A percentile compares a stretch with the other conserved stretches of the same genome.
phyloP scores from a whole-genome alignment of 2,797 vertebrate genomes.

The Pipistrellus pipistrellus region DNA sequence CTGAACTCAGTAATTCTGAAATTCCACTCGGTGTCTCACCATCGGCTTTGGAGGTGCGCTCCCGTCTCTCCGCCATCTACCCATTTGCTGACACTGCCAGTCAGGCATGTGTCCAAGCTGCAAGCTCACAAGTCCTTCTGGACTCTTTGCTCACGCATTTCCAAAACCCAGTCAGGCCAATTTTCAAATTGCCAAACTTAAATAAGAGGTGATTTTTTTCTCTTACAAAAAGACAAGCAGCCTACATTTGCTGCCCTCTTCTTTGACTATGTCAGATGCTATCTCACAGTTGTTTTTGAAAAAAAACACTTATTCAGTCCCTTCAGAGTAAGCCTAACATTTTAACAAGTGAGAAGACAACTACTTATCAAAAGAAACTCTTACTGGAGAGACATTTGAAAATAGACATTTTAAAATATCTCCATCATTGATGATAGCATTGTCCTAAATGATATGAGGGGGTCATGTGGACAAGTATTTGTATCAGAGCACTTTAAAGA shows the following conservation, averaged over 20 bases:
- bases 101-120: not conserved
- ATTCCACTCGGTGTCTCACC: not conserved
- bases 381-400: conserved; percentile 36
- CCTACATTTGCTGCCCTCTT: not conserved
- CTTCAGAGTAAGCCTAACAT: conserved; percentile 60
- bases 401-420: conserved; percentile 39
- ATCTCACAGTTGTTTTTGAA: conserved; percentile 10
- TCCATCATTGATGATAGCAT: not conserved
- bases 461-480: not conserved
- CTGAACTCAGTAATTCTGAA: not conserved
- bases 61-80: not conserved
- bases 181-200: conserved; percentile 10
- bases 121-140: not conserved
- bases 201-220: conserved; percentile 15
- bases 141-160: not conserved
- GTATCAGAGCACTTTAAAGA: conserved; percentile 56
- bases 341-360: conserved; percentile 46
- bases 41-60: not conserved
- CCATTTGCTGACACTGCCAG: not conserved
- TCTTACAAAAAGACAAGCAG: conserved; percentile 39
- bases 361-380: conserved; percentile 46
- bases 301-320: not conserved
- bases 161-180: not conserved
- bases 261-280: not conserved
- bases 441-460: not conserved